Percentiles rank a stretch among this genome's conserved stretches.
These are phyloP conservation scores for Hirtodrosophila trivittata DNA, from an alignment of 2,888 invertebrate genomes.

Conservation along the genomic window DNA sequence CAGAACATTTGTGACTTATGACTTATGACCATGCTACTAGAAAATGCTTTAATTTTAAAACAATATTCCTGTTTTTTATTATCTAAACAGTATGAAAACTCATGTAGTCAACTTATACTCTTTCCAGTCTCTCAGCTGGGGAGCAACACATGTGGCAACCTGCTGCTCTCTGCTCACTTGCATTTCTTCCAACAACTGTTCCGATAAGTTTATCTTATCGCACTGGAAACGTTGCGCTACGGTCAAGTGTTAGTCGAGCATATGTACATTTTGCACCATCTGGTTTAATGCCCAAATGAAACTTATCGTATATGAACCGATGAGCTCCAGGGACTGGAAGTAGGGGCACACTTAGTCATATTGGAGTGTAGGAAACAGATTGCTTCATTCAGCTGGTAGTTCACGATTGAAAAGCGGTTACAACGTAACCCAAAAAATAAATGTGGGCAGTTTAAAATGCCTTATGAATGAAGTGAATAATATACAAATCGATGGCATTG, in stretches of 20 bases:
- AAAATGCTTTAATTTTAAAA: too few relatives aligned
- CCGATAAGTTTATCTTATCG: constrained; percentile 70
- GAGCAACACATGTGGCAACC: constrained; percentile 7
- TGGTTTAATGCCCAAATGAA: not conserved
- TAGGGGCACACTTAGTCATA: constrained; percentile 56
- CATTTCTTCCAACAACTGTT: constrained; percentile 39
- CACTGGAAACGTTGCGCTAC: constrained; percentile 55
- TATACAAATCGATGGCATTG: constrained; percentile 52
- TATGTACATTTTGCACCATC: not conserved
- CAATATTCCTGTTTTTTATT: too few relatives aligned
- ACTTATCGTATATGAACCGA: not conserved
- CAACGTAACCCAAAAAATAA: constrained; percentile 5
- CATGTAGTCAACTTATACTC: too few relatives aligned
- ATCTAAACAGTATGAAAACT: too few relatives aligned
- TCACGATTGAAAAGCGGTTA: constrained; percentile 24
- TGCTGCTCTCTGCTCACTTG: constrained; percentile 13
- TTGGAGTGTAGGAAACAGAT: constrained; percentile 4
- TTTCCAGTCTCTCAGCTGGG: constrained; percentile 13
- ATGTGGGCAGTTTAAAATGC: constrained; percentile 43
- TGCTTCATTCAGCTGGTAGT: constrained; percentile 36
- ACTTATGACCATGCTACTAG: too few relatives aligned
- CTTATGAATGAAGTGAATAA: constrained; percentile 22
- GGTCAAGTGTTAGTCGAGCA: not conserved
- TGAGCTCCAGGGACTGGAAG: constrained; percentile 35
- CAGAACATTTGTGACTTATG: too few relatives aligned